Base-by-base conservation (phyloP, 1,140 invertebrate species). In the Papilio helenus region DNA sequence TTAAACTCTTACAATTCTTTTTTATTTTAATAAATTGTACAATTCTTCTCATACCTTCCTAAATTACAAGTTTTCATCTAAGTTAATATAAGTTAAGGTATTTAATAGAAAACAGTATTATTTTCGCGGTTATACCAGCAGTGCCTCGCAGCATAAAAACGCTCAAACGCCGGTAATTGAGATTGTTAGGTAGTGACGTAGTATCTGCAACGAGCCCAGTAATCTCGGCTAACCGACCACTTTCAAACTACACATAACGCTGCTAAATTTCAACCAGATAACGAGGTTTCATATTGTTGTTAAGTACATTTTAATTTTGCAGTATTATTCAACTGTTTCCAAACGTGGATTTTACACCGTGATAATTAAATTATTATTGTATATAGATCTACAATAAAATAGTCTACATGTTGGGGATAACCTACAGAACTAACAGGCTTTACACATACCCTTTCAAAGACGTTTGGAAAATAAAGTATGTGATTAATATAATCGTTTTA, bases 151-250 rank as follows among this genome's bases (percentile, higher is more conserved):
- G 81, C 58, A 58, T 58, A 42, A 39, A 65, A 76, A 80, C 81
- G 79, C 61, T 79, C 71, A 84, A 68, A 84, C 84, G 85, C 81
- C 85, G 79, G 80, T 84, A 81, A 86, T 85, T 86, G 84, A 81
- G 82, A 86, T 85, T 85, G 86, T 88, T 88, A 89, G 82, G 83
- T 87, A 82, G 78, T 46, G 71, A 49, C 79, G 76, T 88, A 88
- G 87, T 87, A 87, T 86, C 86, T 83, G 86, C 55, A 83, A 86
- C 81, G 84, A 82, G 84, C 86, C 85, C 85, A 87, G 79, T 88
- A 87, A 89, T 89, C 82, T 39, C n/a, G 55, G 55, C 55, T 65
- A 77, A 65, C 76, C 76, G 58, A 18, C 55, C 20, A 23, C 14
- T 44, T 74, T 23, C 51, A 26, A 51, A 76, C 20, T 55, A 58